Evolutionary conservation across 2,113 vertebrate genomes (phyloP), one percentile per base, ranked within the genome.

Genomic region (Grammomys dolichurus): DNA sequence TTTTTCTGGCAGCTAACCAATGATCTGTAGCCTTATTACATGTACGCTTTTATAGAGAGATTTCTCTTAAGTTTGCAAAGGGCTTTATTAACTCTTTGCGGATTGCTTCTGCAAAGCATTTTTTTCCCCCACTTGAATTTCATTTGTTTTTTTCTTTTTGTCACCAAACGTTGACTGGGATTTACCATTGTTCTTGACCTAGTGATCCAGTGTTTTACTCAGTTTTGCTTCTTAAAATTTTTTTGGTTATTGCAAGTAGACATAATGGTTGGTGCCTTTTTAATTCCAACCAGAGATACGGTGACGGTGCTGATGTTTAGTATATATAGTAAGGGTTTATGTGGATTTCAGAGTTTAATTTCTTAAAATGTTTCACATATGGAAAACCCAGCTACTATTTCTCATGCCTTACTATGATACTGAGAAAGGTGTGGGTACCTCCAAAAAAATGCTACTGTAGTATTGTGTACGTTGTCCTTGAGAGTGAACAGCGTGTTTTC

Each of bases 1-100:
- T 98, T 98, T 97, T 81, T 95, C 96, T 99, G 98, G 98, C 98
- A 98, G 98, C 96, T 98, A 94, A 98, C 98, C 98, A 97, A 97
- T 94, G 98, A 98, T 97, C 98, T 98, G 98, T 97, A 97, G 98
- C 98, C 94, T 98, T 98, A 98, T 98, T 98, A 95, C 96, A 85
- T 91, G 94, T 97, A 98, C 82, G 0, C 97, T 98, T 98, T 97
- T 97, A 76, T 76, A 92, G 97, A 97, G 97, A 97, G 98, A 96
- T 98, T 98, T 97, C 97, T 95, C 86, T 75, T 51, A 93, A 93
- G 91, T 98, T 97, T 58, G 96, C 78, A 95, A 36, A 91, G 93
- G 56, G 6, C 43, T 13, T 91, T 90, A 82, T 97, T 67, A 97
- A 94, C 28, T 28, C 98, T 96, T 96, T 48, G 5, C 84, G 92